Evolutionary conservation across 2,113 vertebrate genomes (phyloP), one percentile per base, ranked within the genome.

Genomic region (Corythornis cristatus): DNA sequence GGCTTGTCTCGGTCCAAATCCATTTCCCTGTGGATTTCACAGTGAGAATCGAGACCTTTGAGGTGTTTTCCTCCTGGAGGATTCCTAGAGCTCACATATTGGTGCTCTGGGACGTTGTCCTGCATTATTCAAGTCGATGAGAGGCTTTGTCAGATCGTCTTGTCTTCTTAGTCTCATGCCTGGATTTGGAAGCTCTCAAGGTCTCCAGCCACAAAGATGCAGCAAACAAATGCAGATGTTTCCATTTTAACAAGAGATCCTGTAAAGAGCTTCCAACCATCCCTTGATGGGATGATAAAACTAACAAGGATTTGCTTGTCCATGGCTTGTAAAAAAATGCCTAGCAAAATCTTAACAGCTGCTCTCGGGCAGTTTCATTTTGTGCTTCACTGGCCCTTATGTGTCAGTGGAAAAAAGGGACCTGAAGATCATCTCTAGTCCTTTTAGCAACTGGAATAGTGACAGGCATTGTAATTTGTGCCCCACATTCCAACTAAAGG

Each of bases 301-400:
- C 26, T 54, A 94, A 95, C 85, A 88, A 62, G 74, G 78, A 89
- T 78, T 84, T 95, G 86, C 48, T 78, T 31, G 77, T 94, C 93
- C 73, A 68, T 46, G 77, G n/a, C 58, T 56, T 89, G 83, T 96
- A 93, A 97, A 97, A 83, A 83, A 90, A 45, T 90, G 71, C 50
- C 50, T 51, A 51, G 14, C 50, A 51, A 50, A 51, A 51, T 51
- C 50, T 51, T 51, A 51, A 26, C 25, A 51, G 13, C 50, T 26
- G 14, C 26, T 26, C 50, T 26, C 23, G 8, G 50, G 50, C 50
- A 51, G 25, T 51, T 70, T 70, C 20, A 11, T 67, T 66, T 70
- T 43, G 58, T 70, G 33, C 74, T 79, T 73, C 66, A 26, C 0
- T 3, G 5, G 46, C 50, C 25, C 37, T 29, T 7, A 18, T 2